These are phyloP conservation scores for Neodiprion virginianus DNA, from an alignment of 1,140 invertebrate genomes.

Conservation along the genomic window DNA sequence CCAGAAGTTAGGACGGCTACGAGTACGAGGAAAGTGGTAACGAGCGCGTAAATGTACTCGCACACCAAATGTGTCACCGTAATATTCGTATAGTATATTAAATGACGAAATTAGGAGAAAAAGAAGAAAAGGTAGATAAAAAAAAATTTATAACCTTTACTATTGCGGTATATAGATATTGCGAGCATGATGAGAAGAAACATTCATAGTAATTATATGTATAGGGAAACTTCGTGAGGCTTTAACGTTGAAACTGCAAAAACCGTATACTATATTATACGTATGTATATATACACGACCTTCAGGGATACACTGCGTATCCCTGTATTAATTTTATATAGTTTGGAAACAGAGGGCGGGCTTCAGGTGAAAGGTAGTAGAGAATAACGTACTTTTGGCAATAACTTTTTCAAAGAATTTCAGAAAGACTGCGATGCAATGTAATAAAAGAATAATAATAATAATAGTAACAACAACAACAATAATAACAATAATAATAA, in stretches of 20 bases:
- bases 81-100: background rate
- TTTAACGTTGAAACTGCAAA: background rate
- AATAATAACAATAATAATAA: conserved; percentile 16
- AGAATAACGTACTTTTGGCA: conserved; percentile 17
- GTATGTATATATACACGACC: background rate
- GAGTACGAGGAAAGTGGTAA: background rate
- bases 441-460: conserved; percentile 13
- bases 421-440: conserved; percentile 24
- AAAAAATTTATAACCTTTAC: background rate
- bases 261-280: background rate
- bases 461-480: background rate
- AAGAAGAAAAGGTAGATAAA: background rate
- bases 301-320: background rate
- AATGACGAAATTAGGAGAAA: background rate
- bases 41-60: too few relatives aligned
- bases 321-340: too few relatives aligned
- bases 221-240: background rate
- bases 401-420: conserved; percentile 22
- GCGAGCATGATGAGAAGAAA: background rate
- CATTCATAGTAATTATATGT: background rate
- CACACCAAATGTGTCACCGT: background rate
- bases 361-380: background rate
- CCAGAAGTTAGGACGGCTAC: background rate
- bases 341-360: too few relatives aligned
- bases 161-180: background rate